A percentile compares a stretch with the other conserved stretches of the same genome.
These are phyloP conservation scores for Lagodon rhomboides DNA, from an alignment of 2,797 vertebrate species.

Conservation along the genomic window DNA sequence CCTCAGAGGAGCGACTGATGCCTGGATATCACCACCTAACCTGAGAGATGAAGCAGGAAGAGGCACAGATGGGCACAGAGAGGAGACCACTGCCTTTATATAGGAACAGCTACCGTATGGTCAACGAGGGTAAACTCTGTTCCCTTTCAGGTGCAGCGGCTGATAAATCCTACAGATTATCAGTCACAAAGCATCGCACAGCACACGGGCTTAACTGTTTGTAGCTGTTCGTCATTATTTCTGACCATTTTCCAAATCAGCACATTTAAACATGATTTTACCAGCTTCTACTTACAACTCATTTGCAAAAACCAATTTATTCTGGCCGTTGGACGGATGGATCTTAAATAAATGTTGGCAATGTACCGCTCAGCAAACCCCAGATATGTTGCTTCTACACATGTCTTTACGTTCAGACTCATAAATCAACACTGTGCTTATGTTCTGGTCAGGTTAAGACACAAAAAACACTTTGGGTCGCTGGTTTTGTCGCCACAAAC, in stretches of 20 bases:
- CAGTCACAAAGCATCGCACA: not conserved
- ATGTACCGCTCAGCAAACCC: too few species aligned
- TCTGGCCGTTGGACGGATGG: too few species aligned
- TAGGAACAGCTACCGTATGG: constrained; percentile 9
- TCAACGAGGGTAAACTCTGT: constrained; percentile 8
- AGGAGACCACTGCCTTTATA: constrained; percentile 16
- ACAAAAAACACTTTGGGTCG: too few species aligned
- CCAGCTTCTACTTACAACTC: not conserved
- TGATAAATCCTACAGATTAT: not conserved
- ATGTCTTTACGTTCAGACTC: too few species aligned
- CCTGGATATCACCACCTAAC: constrained; percentile 51
- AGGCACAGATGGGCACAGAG: constrained; percentile 52
- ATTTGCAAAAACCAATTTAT: not conserved
- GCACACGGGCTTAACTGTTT: not conserved
- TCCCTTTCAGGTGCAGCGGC: not conserved
- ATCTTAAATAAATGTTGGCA: too few species aligned
- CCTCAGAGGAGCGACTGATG: constrained; percentile 67
- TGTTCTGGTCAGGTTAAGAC: too few species aligned
- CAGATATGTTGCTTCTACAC: too few species aligned
- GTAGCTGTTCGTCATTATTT: not conserved
- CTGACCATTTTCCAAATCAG: too few species aligned
- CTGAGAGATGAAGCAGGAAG: constrained; percentile 55
- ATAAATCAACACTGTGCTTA: too few species aligned
- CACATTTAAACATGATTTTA: not conserved
- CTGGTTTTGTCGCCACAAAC: too few species aligned